phyloP scores from a whole-genome alignment of 2,113 vertebrate species.

The Macquaria ambigua region DNA sequence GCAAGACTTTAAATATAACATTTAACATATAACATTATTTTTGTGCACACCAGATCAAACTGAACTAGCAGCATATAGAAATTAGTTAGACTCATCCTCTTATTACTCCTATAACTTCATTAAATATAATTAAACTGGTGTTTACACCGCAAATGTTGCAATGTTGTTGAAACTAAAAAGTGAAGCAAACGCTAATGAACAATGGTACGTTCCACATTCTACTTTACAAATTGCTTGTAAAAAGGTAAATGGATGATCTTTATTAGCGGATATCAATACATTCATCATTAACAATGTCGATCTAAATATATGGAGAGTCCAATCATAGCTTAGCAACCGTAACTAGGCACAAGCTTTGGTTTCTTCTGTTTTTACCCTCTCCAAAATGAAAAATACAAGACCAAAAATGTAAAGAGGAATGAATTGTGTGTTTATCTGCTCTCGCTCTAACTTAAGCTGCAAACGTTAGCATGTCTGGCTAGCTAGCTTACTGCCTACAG shows the following conservation, averaged over 20 bases:
- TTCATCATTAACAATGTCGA: neutral
- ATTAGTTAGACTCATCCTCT: neutral
- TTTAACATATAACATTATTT: constrained; percentile 20
- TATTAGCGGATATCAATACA: neutral
- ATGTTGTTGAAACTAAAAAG: neutral
- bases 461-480: neutral
- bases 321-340: neutral
- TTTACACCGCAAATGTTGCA: constrained; percentile 6
- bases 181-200: neutral
- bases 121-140: neutral
- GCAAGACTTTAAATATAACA: neutral
- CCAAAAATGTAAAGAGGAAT: neutral
- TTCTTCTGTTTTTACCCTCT: neutral
- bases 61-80: too few species aligned
- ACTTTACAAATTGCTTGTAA: neutral
- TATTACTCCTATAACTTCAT: neutral
- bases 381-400: neutral
- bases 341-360: neutral
- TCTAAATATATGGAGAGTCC: neutral
- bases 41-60: neutral
- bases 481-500: neutral
- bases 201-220: neutral
- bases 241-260: neutral
- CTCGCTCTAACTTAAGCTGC: neutral
- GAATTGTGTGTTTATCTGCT: neutral